phyloP scores from a whole-genome alignment of 2,113 vertebrate species.

The Pollimyrus isidori region DNA sequence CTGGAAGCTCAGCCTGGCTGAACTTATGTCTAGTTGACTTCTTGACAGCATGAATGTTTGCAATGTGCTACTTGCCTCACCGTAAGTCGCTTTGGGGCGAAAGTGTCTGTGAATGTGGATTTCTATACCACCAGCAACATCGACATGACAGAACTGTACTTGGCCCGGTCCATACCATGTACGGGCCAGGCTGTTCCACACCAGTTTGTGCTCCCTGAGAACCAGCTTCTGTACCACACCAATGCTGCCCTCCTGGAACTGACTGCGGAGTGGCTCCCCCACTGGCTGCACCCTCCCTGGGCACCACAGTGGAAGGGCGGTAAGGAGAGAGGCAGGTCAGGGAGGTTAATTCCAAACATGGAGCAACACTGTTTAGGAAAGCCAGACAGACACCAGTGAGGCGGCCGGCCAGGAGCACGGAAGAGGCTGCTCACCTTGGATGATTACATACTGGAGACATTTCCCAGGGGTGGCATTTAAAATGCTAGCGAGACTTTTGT shows the following conservation, averaged over 20 bases:
- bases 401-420: not conserved
- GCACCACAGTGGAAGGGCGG: not conserved
- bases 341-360: not conserved
- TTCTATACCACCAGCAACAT: not conserved
- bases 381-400: not conserved
- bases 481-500: slow-evolving; percentile 53
- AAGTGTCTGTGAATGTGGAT: not conserved
- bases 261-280: slow-evolving; percentile 60
- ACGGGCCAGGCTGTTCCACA: slow-evolving; percentile 71
- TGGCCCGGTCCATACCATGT: slow-evolving; percentile 61
- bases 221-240: slow-evolving; percentile 74
- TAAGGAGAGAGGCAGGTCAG: not conserved
- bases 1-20: not conserved
- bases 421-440: slow-evolving; percentile 65
- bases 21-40: not conserved
- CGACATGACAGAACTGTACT: not conserved
- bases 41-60: not conserved
- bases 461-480: slow-evolving; percentile 62
- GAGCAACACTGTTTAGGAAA: not conserved
- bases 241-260: slow-evolving; percentile 61
- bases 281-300: slow-evolving; percentile 68
- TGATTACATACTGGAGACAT: slow-evolving; percentile 67
- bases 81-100: not conserved
- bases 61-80: not conserved
- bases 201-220: slow-evolving; percentile 71